These are phyloP conservation scores for Syndactyla subalaris DNA, from an alignment of 2,797 vertebrate genomes.

Conservation along the genomic window DNA sequence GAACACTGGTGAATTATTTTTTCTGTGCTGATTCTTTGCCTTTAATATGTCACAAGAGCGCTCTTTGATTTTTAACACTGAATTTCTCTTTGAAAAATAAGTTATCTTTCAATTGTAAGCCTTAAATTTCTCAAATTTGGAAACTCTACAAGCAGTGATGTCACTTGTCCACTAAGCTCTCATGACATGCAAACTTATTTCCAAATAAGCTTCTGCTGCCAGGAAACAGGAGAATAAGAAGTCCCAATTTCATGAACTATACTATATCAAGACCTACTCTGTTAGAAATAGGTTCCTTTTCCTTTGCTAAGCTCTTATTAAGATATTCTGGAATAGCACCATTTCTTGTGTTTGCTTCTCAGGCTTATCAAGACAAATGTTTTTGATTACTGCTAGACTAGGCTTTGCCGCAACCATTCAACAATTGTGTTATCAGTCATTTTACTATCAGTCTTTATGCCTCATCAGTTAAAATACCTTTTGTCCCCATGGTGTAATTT, in stretches of 20 bases:
- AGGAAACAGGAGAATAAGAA: background rate
- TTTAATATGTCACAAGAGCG: background rate
- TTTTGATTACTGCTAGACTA: slow-evolving; percentile 6
- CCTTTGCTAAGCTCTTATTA: background rate
- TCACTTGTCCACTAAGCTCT: background rate
- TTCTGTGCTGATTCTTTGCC: background rate
- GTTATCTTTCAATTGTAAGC: background rate
- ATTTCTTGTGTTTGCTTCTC: background rate
- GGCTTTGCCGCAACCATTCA: background rate
- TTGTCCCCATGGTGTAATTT: background rate
- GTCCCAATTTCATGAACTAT: background rate
- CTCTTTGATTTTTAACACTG: background rate
- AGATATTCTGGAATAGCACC: background rate
- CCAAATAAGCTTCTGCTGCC: background rate
- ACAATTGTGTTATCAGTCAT: slow-evolving; percentile 10
- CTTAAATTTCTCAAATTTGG: background rate
- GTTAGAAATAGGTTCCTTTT: background rate
- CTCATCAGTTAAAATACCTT: background rate
- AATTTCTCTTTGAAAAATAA: slow-evolving; percentile 22
- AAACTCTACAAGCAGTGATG: background rate
- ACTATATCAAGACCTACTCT: background rate
- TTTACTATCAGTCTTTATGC: slow-evolving; percentile 31
- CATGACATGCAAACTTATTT: background rate
- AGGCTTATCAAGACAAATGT: slow-evolving; percentile 23
- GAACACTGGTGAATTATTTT: background rate